Base-by-base conservation (phyloP, 2,113 vertebrate species). In the Poecilia latipinna region DNA sequence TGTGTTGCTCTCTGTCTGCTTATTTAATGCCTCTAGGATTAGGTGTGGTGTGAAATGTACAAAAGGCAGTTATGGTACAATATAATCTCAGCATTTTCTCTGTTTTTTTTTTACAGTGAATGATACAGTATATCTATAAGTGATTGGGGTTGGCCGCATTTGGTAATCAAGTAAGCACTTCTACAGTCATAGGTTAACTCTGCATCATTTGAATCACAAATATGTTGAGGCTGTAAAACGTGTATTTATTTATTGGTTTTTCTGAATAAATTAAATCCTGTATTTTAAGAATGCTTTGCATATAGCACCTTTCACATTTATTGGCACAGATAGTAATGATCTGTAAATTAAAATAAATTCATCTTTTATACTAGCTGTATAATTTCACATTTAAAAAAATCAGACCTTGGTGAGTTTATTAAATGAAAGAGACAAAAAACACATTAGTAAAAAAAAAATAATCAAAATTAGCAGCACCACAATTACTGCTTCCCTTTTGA, bases 21-120 rank as follows among this genome's bases (percentile, higher is more conserved):
- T 68, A 62, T 81, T 82, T 79, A 61, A 37, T 64, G 54, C 72
- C 61, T 72, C 33, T 29, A 8, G 60, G 60, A 29, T 69, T 67
- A 64, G 57, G 63, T 73, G 71, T 75, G 61, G 44, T 79, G 61
- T 70, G 65, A 86, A 77, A 83, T 83, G 70, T 74, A 48, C 70
- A 79, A 66, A 72, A 65, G 63, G 51, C 72, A 74, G 33, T 85
- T 73, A 60, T 10, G 32, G 68, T 63, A 72, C 68, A 67, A 51
- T 66, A 75, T 54, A 79, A 57, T 24, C 12, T 63, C 42, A 42
- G 7, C 29, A 32, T 51, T 82, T 63, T 65, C 60, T 72, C 54
- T 37, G 74, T 37, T 37, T 37, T 74, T 37, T 37, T 37, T 74
- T 67, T 77, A 29, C 33, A 54, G 6, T 57, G 61, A 70, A 66